Evolutionary conservation across 2,797 vertebrate species (phyloP).

Genomic region (Echiichthys vipera): DNA sequence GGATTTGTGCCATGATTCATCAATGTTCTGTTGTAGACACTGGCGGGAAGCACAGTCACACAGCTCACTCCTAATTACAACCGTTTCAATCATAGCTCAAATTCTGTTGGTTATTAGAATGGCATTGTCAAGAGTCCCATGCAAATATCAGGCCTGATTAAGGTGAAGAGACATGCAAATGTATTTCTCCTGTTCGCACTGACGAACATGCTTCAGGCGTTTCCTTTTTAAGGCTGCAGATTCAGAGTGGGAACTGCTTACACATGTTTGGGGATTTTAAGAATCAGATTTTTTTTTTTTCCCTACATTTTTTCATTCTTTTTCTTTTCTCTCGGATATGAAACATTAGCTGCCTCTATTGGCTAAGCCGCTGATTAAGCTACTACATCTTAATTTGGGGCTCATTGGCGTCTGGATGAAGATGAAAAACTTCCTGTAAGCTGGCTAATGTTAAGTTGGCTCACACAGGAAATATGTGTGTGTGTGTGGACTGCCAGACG

Average conservation of each 20-base stretch:
- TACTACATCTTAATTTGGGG: conserved; percentile 59
- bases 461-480: conserved; percentile 31
- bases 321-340: conserved; percentile 19
- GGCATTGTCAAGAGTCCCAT: not conserved
- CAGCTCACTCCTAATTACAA: conserved; percentile 23
- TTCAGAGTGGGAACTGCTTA: conserved; percentile 2
- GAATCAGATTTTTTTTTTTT: conserved; percentile 18
- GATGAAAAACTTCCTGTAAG: conserved; percentile 58
- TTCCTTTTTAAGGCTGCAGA: conserved; percentile 13
- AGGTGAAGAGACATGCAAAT: conserved; percentile 44
- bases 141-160: conserved; percentile 40
- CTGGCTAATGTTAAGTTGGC: conserved; percentile 48
- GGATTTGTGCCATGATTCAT: not conserved
- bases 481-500: conserved; percentile 36
- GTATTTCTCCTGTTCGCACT: conserved; percentile 35
- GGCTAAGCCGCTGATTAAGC: conserved; percentile 45
- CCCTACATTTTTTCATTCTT: conserved; percentile 2
- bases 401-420: conserved; percentile 50
- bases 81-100: conserved; percentile 46
- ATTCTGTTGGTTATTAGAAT: conserved; percentile 11
- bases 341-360: conserved; percentile 49
- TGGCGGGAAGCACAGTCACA: conserved; percentile 3
- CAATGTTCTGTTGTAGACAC: conserved; percentile 8
- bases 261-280: conserved; percentile 7
- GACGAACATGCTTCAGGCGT: conserved; percentile 26